Evolutionary conservation across 2,113 vertebrate species (phyloP), one percentile per base, ranked within the genome.

Genomic region (Megaceryle torquata): DNA sequence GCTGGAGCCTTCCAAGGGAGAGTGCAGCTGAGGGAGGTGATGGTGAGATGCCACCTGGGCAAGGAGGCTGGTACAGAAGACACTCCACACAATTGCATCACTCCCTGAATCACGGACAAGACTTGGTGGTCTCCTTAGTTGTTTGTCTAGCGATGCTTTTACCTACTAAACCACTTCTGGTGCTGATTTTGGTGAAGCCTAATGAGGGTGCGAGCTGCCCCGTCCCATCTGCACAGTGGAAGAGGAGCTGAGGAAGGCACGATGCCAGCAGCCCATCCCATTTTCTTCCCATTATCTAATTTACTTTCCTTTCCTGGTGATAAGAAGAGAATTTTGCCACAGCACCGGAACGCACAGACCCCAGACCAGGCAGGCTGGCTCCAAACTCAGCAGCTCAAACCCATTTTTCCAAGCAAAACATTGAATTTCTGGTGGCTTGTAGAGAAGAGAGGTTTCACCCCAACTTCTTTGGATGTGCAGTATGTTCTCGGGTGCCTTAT

Each of bases 331-430:
- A 74, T 61, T 53, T n/a, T 12, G 39, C 31, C 4, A 0, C 2
- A 0, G 17, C 5, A 2, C 35, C 1, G 6, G 57, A 7, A 0
- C 3, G 1, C 61, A 5, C 0, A 0, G 89, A 82, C 20, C n/a
- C 59, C 0, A 0, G 60, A 56, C 48, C 63, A 41, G 31, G 44
- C 59, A 41, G 28, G 41, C 54, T 67, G 88, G 19, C 35, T 56
- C 46, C 67, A 25, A 88, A 67, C 60, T 78, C 83, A 77, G 37
- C 86, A 77, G 43, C 77, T 91, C 39, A 50, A 80, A 90, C 41
- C 24, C 29, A 0, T 82, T 91, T 91, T 82, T 85, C 68, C 50
- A 35, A 91, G 71, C 6, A 63, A 70, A 87, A 48, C 0, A 0
- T 56, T 94, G 65, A 39, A 51, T 92, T 95, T 53, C 35, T 82